These are phyloP conservation scores for Synergus umbraculus DNA, from an alignment of 2,888 invertebrate genomes.

Conservation along the genomic window DNA sequence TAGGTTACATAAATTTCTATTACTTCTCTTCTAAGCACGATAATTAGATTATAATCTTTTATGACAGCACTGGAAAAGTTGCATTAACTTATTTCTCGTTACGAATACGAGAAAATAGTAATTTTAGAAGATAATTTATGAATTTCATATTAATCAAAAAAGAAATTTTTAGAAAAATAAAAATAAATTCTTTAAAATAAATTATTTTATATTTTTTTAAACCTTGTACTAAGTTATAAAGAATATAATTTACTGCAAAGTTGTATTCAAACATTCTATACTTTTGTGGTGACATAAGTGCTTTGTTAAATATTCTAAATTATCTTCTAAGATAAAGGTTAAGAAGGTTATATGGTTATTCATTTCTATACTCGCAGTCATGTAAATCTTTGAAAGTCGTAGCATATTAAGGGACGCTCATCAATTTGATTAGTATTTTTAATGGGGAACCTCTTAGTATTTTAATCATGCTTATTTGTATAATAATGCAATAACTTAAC, in stretches of 20 bases:
- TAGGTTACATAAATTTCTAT: conserved; percentile 37
- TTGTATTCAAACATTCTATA: neutral
- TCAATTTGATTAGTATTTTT: neutral
- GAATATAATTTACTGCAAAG: neutral
- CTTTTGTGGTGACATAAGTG: no score
- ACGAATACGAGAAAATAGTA: neutral
- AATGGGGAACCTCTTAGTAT: neutral
- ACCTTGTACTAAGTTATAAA: neutral
- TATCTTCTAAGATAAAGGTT: neutral
- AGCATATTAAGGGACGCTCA: neutral
- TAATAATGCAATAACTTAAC: neutral
- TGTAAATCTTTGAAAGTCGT: neutral
- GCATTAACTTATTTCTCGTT: conserved; percentile 9
- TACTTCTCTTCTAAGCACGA: conserved; percentile 23
- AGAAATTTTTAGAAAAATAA: neutral
- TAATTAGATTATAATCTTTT: conserved; percentile 38
- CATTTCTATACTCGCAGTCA: neutral
- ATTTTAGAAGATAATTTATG: neutral
- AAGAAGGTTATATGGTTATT: neutral
- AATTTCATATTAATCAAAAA: neutral
- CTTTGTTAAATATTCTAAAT: neutral
- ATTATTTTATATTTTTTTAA: no score
- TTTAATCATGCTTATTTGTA: neutral
- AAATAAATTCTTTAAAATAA: no score
- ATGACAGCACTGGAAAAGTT: conserved; percentile 34